Evolutionary conservation across 2,797 vertebrate genomes (phyloP), one percentile per base, ranked within the genome.

Genomic region (Zalophus californianus): DNA sequence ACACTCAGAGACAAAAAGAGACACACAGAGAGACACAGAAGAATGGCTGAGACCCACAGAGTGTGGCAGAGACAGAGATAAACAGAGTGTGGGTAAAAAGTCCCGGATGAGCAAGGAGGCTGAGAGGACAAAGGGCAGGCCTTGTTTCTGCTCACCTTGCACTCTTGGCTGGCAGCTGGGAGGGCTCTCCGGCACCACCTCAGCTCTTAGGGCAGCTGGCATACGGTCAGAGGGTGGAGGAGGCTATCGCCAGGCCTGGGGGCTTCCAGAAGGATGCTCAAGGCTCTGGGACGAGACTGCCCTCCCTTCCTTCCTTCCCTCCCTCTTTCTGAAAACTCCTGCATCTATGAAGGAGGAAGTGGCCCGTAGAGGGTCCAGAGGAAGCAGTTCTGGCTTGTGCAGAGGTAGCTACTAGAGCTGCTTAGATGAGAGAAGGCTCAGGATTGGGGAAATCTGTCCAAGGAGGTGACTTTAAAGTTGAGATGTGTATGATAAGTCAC

Each of bases 191-290:
- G 86, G 41, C 44, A 14, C 4, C 18, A 15, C 62, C 48, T 75
- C 1, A 12, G 82, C 50, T 21, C 56, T 56, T 3, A 8, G 52
- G 41, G 72, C 38, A 14, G 95, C n/a, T 8, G 62, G 58, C 73
- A 20, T 1, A 5, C 13, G 66, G 58, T 44, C 58, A 7, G 41
- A 48, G 66, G 68, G 48, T 4, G 44, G 58, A 41, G 0, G 12
- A 83, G 70, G 62, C 18, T 3, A 11, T 4, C 0, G 44, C 41
- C 6, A 4, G 58, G 62, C 41, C 1, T 0, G 9, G 6, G 7
- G 52, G 9, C 29, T 48, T 27, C 73, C n/a, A 2, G 73, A 4
- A n/a, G n/a, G 50, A 72, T 2, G 20, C 41, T 50, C 10, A 0
- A 32, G 62, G 48, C 48, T 84, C 66, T 41, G 44, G 70, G 27